Percentiles rank a stretch among this genome's conserved stretches.
These are phyloP conservation scores for Thereva unica DNA, from an alignment of 2,888 invertebrate genomes.

Conservation along the genomic window DNA sequence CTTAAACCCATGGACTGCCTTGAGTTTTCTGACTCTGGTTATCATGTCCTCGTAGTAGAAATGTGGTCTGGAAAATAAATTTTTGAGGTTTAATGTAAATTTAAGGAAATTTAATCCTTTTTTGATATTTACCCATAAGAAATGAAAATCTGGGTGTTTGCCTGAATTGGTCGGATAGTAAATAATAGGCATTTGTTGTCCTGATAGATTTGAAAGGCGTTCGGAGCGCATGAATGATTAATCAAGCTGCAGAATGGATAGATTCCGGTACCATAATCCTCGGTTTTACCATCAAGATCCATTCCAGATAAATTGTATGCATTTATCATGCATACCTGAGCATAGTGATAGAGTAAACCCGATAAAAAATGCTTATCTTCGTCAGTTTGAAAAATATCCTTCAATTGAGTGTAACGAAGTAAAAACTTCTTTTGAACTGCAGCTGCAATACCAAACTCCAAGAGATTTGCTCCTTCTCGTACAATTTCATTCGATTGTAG, in stretches of 20 bases:
- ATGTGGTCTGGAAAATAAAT: neutral
- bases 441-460: neutral
- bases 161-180: neutral
- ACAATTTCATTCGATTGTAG: too few species aligned
- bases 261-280: neutral
- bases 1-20: neutral
- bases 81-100: neutral
- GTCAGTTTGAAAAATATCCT: neutral
- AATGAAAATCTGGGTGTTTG: neutral
- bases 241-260: neutral
- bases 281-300: neutral
- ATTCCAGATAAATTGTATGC: neutral
- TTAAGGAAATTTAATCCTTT: neutral
- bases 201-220: neutral
- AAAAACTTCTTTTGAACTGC: neutral
- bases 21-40: neutral
- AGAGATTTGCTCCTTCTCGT: too few species aligned
- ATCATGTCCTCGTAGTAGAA: neutral
- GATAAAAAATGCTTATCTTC: neutral
- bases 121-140: neutral
- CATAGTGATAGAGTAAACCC: neutral
- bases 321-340: neutral
- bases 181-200: neutral
- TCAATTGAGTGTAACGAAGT: neutral
- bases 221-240: slow-evolving; percentile 6